Evolutionary conservation across 2,797 vertebrate genomes (phyloP), one percentile per base, ranked within the genome.

Genomic region (Hoplostethus mediterraneus): DNA sequence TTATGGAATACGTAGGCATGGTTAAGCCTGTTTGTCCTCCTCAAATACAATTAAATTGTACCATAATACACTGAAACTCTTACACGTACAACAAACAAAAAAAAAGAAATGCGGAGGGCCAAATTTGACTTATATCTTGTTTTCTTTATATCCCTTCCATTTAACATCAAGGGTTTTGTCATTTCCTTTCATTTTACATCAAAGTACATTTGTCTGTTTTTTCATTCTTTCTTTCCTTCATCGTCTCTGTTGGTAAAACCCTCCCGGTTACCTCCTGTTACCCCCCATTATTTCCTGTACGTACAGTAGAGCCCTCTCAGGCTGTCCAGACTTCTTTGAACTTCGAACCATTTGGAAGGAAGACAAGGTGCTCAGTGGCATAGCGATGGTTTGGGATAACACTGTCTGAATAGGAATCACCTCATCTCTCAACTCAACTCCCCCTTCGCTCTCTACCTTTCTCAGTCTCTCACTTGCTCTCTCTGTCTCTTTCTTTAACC

Each of bases 381-480:
- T 21, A 59, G 17, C 5, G 31, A 57, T 10, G 14, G 16, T 59
- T 42, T 11, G 12, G 56, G 36, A 30, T 12, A 75, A 84, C 75
- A 71, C n/a, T 51, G 49, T 51, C 49, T 51, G 49, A 51, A 72
- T 57, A 0, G 60, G 16, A 67, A 30, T 16, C 53, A 47, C 36
- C 38, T 48, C 53, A 47, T 44, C 38, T 52, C 54, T 21, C 49
- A n/a, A 17, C 48, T 49, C 45, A 42, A 36, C 49, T 7, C 45
- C 42, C 42, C 49, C 10, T 0, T 42, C 28, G 11, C 45, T 36
- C 51, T 63, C 42, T 56, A 30, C 63, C 44, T 71, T 51, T 63
- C 59, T 47, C 1, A 40, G 42, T 49, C 49, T 60, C 67, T 72
- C 44, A 28, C 56, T 72, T 47, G 21, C 59, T 67, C 25, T 62